Base-by-base conservation (phyloP, 1,140 invertebrate species). In the Musca vetustissima region DNA sequence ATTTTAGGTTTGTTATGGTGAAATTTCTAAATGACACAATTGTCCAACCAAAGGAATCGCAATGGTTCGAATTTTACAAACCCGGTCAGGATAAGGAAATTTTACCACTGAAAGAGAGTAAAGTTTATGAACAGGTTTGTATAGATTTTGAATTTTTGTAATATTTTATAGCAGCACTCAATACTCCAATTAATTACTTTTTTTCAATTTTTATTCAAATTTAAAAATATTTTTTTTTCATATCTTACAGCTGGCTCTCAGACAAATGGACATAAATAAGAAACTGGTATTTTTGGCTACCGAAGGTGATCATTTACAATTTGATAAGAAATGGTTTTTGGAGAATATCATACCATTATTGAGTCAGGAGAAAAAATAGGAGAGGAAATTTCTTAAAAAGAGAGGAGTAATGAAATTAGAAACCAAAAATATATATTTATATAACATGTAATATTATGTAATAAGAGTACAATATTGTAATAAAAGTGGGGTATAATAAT, bases 51-150 rank as follows among this genome's bases (percentile, higher is more conserved):
- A 87, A 83, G 48, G 96, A 98, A 77, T 89, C 90, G 9, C 93
- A 95, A 83, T 96, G 94, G 94, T 97, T 97, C 83, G 93, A 93
- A 28, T 97, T 93, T 83, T 97, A 94, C 76, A 87, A 87, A 64
- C 88, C 91, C 7, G 93, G 93, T 0, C 93, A 93, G 81, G 86
- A 85, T 8, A 80, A 84, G 24, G 80, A 87, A 50, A 83, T 90
- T 48, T 74, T 88, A 47, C 85, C 84, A 1, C 83, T 95, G 14
- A 81, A 88, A 68, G 78, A 92, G 65, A 81, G 78, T 87, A 88
- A 21, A 71, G 80, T 64, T 59, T 94, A 90, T 76, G 83, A 78
- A 57, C 79, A 92, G 81, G 92, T 93, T 84, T 76, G 72, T 68
- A 32, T 65, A 57, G 64, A 55, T 65, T 65, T 71, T 53, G 68